Evolutionary conservation across 2,113 vertebrate species (phyloP).

Genomic region (Callionymus lyra): DNA sequence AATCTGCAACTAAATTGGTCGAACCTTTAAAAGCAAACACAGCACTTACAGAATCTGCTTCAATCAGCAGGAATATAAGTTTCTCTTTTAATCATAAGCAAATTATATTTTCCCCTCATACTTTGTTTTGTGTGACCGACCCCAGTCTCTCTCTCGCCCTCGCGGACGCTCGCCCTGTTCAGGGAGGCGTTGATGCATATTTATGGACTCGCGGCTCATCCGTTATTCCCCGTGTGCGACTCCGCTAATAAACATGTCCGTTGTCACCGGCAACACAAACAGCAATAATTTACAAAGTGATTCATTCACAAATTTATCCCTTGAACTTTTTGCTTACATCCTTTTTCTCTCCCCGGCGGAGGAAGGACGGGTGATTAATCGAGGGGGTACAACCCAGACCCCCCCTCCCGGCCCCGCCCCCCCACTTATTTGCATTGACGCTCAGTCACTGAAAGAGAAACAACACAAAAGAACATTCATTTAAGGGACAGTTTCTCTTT

Average conservation of each 20-base stretch:
- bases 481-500: slow-evolving; percentile 15
- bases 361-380: slow-evolving; percentile 55
- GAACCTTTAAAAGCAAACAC: background rate
- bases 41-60: background rate
- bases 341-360: slow-evolving; percentile 48
- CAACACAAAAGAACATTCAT: slow-evolving; percentile 7
- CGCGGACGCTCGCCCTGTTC: too few species aligned
- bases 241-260: slow-evolving; percentile 18
- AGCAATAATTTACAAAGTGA: slow-evolving; percentile 64
- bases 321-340: slow-evolving; percentile 63
- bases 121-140: too few species aligned
- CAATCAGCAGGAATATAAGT: too few species aligned
- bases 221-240: slow-evolving; percentile 22
- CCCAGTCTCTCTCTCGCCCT: too few species aligned
- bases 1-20: background rate
- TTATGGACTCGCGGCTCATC: slow-evolving; percentile 31
- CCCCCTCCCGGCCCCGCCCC: slow-evolving; percentile 6
- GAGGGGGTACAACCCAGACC: slow-evolving; percentile 21
- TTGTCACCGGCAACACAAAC: slow-evolving; percentile 46
- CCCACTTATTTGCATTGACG: slow-evolving; percentile 18
- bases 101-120: too few species aligned
- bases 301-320: slow-evolving; percentile 68
- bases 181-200: slow-evolving; percentile 39
- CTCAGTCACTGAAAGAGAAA: slow-evolving; percentile 8
- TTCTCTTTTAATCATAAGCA: too few species aligned